Evolutionary conservation across 2,888 invertebrate genomes (phyloP).

Genomic region (Nipponacmea schrenckii): DNA sequence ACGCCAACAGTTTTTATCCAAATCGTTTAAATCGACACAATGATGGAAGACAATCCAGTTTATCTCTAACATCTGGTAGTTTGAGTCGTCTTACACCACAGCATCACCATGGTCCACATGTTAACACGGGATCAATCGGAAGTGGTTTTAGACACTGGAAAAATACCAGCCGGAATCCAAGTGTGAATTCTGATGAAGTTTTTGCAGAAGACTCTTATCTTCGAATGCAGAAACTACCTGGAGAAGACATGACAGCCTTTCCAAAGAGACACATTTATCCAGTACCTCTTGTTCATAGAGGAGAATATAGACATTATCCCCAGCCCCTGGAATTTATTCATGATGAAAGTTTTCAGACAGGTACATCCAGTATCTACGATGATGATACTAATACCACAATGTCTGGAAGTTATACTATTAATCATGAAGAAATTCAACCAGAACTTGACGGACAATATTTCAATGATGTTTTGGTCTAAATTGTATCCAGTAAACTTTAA

Average conservation of each 20-base stretch:
- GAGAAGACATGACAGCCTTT: neutral
- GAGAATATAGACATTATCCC: neutral
- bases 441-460: constrained; percentile 31
- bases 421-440: constrained; percentile 31
- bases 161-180: neutral
- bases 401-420: constrained; percentile 35
- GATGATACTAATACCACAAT: constrained; percentile 33
- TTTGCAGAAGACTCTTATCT: neutral
- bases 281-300: neutral
- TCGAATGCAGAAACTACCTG: neutral
- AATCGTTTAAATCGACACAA: constrained; percentile 11
- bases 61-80: neutral
- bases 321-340: constrained; percentile 1
- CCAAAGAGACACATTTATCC: neutral
- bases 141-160: neutral
- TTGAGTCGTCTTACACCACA: constrained; percentile 11
- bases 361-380: constrained; percentile 24
- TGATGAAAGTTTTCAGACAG: constrained; percentile 8
- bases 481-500: too few species aligned
- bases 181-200: neutral
- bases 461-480: constrained; percentile 1
- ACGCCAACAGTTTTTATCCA: constrained; percentile 12
- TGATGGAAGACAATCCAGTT: constrained; percentile 14
- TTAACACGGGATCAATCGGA: neutral
- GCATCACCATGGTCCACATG: neutral